These are phyloP conservation scores for Lochmaea crataegi DNA, from an alignment of 2,888 invertebrate genomes.

Conservation along the genomic window DNA sequence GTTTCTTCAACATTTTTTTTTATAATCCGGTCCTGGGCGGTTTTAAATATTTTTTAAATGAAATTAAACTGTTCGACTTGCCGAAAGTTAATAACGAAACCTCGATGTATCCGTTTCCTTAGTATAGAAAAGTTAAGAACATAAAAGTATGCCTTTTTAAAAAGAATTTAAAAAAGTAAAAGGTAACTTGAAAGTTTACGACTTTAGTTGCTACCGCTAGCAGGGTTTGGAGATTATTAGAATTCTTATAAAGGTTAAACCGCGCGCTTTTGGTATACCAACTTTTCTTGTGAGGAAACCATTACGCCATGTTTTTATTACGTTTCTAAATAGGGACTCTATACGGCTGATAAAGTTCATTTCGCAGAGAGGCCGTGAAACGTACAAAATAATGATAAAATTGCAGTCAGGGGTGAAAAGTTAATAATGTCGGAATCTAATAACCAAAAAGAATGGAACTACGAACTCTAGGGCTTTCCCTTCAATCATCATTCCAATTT, in stretches of 20 bases:
- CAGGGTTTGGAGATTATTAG: background rate
- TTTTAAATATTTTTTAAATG: background rate
- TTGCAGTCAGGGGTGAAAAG: slow-evolving; percentile 31
- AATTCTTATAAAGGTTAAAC: slow-evolving; percentile 5
- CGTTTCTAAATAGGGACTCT: slow-evolving; percentile 25
- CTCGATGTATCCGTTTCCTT: background rate
- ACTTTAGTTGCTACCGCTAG: background rate
- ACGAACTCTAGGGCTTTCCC: slow-evolving; percentile 31
- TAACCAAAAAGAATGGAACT: slow-evolving; percentile 35
- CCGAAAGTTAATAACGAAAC: background rate
- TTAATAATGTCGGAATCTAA: slow-evolving; percentile 36
- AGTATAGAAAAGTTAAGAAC: background rate
- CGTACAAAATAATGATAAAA: slow-evolving; percentile 24
- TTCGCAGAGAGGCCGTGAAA: slow-evolving; percentile 21
- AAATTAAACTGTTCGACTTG: background rate
- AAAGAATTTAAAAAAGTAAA: background rate
- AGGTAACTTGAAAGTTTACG: background rate
- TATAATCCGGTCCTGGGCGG: too few relatives aligned
- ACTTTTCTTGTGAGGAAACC: slow-evolving; percentile 1
- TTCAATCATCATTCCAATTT: slow-evolving; percentile 36
- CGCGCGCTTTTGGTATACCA: background rate
- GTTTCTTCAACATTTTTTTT: too few relatives aligned
- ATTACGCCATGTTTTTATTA: slow-evolving; percentile 23
- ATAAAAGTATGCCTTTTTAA: background rate
- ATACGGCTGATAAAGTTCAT: slow-evolving; percentile 20